phyloP scores from a whole-genome alignment of 2,113 vertebrate species.

The Rhinopithecus roxellana region DNA sequence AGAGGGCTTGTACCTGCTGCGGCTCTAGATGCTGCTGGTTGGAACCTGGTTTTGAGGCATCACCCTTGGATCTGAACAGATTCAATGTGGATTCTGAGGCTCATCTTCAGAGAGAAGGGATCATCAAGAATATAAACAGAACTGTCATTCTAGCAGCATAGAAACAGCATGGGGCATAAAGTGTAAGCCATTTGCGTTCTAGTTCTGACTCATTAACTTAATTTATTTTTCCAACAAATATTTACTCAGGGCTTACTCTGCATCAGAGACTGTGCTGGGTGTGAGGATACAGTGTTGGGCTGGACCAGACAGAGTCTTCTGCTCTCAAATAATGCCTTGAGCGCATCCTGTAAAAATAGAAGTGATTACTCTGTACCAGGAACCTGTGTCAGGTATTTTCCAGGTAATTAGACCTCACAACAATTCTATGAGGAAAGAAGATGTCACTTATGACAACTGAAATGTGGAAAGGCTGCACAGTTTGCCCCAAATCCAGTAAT shows the following conservation, averaged over 20 bases:
- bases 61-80: neutral
- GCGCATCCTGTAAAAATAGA: no score
- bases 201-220: neutral
- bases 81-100: neutral
- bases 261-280: neutral
- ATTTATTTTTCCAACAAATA: neutral
- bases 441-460: neutral
- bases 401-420: neutral
- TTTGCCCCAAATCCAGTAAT: neutral
- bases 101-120: neutral
- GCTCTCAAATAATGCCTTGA: neutral
- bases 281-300: neutral
- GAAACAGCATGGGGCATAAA: neutral
- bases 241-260: neutral
- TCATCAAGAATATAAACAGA: neutral
- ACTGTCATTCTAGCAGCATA: neutral
- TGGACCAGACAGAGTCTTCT: neutral
- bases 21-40: neutral
- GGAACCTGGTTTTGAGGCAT: neutral
- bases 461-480: neutral
- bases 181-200: neutral
- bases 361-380: neutral
- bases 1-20: no score
- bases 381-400: neutral
- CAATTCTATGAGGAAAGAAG: neutral